These are phyloP conservation scores for Malurus cyaneus DNA, from an alignment of 2,113 vertebrate genomes.

Conservation along the genomic window DNA sequence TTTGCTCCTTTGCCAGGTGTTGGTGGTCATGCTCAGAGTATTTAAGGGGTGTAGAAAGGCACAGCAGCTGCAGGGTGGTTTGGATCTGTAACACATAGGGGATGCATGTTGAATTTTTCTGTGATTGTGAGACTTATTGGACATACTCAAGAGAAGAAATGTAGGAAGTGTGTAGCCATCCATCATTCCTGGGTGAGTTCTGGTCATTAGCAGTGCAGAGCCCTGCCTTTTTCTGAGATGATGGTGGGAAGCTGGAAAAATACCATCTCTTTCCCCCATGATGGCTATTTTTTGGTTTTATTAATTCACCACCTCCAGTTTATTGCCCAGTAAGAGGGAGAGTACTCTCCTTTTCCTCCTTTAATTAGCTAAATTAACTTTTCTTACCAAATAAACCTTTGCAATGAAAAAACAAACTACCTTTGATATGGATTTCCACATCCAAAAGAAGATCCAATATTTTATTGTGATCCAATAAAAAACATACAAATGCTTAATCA, in stretches of 20 bases:
- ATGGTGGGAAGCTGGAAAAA: not conserved
- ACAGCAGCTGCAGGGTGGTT: not conserved
- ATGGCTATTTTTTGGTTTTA: not conserved
- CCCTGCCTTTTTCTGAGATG: not conserved
- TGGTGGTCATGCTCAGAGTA: not conserved
- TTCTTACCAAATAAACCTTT: not conserved
- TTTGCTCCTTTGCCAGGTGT: not conserved
- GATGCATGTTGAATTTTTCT: not conserved
- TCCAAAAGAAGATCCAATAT: no score
- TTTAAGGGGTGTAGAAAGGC: not conserved
- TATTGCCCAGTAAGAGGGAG: not conserved
- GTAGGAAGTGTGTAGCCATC: not conserved
- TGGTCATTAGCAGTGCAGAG: not conserved
- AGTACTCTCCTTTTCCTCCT: not conserved
- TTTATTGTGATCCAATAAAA: not conserved
- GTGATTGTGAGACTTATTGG: not conserved
- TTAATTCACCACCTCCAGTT: not conserved
- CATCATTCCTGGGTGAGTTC: not conserved
- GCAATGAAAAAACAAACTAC: not conserved
- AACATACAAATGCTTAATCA: not conserved
- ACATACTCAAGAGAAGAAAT: not conserved
- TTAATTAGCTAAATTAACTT: not conserved
- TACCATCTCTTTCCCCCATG: not conserved
- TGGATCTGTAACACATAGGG: fast-evolving
- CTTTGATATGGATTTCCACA: not conserved